Evolutionary conservation across 2,888 invertebrate genomes (phyloP), one percentile per base, ranked within the genome.

Genomic region (Herminia tarsipennalis): DNA sequence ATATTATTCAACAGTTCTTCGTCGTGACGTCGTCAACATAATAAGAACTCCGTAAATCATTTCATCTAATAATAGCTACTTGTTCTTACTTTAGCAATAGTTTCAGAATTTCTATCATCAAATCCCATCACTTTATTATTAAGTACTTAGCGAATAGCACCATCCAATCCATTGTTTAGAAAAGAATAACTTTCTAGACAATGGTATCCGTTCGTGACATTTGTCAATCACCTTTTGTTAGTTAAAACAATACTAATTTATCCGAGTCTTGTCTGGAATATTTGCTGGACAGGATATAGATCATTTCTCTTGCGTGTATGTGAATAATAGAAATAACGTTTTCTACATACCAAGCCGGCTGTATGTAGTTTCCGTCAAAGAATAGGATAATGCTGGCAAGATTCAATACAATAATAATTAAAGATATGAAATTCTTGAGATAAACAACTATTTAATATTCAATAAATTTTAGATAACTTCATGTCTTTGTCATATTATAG

Each of bases 191-290:
- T 64, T 52, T 58, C 56, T 37, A 56, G 22, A 68, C 70, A 70
- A 70, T 70, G 38, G 63, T 22, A 25, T 25, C 33, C 56, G 46
- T 61, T 51, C 45, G 44, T 51, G 36, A 44, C 34, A 39, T 66
- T 53, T 53, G 60, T 44, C 51, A 45, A 57, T 60, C 56, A 52
- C 52, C 59, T 60, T 63, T 66, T 71, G 62, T 71, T 58, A 51
- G 12, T 2, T 20, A 18, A 39, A 45, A 70, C 71, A 68, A 68
- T 64, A 49, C 56, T 41, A 44, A 46, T 40, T 29, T 40, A 18
- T 32, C 10, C 41, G 22, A 30, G 38, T 18, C 16, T 37, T 18
- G 20, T 12, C 13, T 27, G 14, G 39, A 54, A 48, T 50, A 36
- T 44, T 24, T 41, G 9, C 33, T 51, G 27, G 38, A 34, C 43